Base-by-base conservation (phyloP, 2,113 vertebrate genomes). In the Apus apus region DNA sequence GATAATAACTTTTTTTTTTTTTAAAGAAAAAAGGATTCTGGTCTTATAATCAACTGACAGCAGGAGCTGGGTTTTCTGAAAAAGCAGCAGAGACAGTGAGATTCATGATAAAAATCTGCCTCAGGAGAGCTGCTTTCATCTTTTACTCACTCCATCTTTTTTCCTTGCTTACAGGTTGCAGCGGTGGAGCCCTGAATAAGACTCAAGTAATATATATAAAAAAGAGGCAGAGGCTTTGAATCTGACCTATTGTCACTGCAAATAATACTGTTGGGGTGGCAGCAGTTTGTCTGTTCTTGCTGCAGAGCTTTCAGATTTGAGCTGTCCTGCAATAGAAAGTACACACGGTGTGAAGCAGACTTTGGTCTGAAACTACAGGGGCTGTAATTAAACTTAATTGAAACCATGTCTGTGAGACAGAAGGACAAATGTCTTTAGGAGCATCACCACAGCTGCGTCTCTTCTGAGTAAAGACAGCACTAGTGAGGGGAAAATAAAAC, bases 361-460 rank as follows among this genome's bases (percentile, higher is more conserved):
- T 95, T 95, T 87, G 94, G 91, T 95, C 88, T 97, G 80, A 92
- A 96, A 72, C 95, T 91, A 45, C 53, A 71, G 60, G 81, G 79
- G 16, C 53, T 88, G 82, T 88, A 93, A 95, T 88, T 90, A 96
- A 96, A 89, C 83, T 76, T 95, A 95, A 95, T 94, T 85, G 85
- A 95, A 96, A 91, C 65, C 65, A 93, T 30, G 30, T 68, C 96
- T 93, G 50, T 91, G 86, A 96, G 84, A 91, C 60, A 93, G 64
- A 79, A 45, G 90, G 72, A 91, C 78, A 93, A 90, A 94, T 86
- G 75, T 93, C 90, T 95, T 94, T 79, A 86, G 91, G 81, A 93
- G 29, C 90, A 93, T 87, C 84, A 54, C 65, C 68, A 79, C 62
- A 90, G 77, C 81, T 89, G 81, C 68, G 86, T 82, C 78, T 86